Evolutionary conservation across 2,888 invertebrate species (phyloP), one percentile per base, ranked within the genome.

Genomic region (Rambutsinella grinnellia): DNA sequence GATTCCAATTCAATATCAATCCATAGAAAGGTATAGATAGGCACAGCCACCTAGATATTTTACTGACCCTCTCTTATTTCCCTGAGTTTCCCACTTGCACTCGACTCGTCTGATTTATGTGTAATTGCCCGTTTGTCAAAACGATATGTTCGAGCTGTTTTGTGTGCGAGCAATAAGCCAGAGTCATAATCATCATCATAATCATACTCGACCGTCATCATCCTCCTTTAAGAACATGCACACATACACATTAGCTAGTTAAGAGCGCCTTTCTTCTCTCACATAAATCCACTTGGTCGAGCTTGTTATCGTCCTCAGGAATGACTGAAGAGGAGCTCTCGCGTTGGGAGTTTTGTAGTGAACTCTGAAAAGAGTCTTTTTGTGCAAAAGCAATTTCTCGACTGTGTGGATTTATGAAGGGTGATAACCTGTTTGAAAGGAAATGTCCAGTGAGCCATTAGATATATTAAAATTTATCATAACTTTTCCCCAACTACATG

Each of bases 391-490:
- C 66, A 76, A n/a, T 70, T 60, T 76, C 36, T 36, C 36, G n/a
- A n/a, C n/a, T 62, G 65, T 70, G 70, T 76, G 70, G 70, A 76
- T 76, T 76, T 76, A 76, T 76, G 63, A 65, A 62, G 70, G 70
- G 60, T 76, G 76, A 76, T 76, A 76, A 76, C 76, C 76, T 76
- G 76, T 76, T 76, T 76, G 76, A 76, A 70, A 76, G 76, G 76
- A 76, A 76, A 76, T 76, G 76, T 76, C 76, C 76, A 76, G 76
- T 68, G 15, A 58, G 21, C 58, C 58, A 58, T 58, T 28, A 72
- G 65, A 46, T 68, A 58, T 67, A 57, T 67, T 58, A 56, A 57
- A n/a, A 49, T 13, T n/a, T 17, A 49, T 49, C 49, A 17, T n/a
- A 17, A 49, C 3, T n/a, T 49, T 49, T n/a, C 19, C n/a, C n/a